phyloP scores from a whole-genome alignment of 2,113 vertebrate species.

The Riparia riparia region DNA sequence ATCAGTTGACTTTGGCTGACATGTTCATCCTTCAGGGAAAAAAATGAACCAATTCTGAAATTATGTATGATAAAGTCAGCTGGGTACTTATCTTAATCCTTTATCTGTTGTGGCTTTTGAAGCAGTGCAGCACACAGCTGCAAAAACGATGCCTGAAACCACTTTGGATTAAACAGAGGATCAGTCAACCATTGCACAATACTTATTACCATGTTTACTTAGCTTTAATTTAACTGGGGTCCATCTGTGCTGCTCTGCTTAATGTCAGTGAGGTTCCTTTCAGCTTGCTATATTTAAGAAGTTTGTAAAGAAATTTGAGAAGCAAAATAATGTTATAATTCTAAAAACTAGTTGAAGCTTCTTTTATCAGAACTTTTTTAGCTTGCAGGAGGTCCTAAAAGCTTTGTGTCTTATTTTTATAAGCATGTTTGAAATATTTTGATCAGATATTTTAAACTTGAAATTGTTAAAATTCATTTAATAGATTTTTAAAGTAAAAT shows the following conservation, averaged over 20 bases:
- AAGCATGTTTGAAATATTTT: constrained; percentile 81
- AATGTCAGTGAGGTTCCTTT: constrained; percentile 62
- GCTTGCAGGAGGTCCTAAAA: constrained; percentile 64
- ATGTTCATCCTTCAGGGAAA: constrained; percentile 29
- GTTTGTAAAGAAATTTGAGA: constrained; percentile 68
- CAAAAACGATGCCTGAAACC: constrained; percentile 49
- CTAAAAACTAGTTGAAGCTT: constrained; percentile 59
- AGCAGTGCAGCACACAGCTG: constrained; percentile 52
- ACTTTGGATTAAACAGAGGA: constrained; percentile 62
- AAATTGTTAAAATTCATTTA: constrained; percentile 77
- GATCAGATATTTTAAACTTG: constrained; percentile 81
- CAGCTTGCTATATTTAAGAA: constrained; percentile 67
- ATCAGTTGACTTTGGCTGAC: constrained; percentile 54
- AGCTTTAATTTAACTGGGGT: constrained; percentile 69
- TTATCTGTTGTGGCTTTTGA: constrained; percentile 43
- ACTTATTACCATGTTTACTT: constrained; percentile 67
- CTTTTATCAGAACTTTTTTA: constrained; percentile 65
- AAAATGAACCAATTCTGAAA: constrained; percentile 40
- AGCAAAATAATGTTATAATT: constrained; percentile 65
- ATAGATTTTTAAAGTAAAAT: constrained; percentile 79
- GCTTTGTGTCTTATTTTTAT: constrained; percentile 81
- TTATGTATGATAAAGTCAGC: constrained; percentile 27
- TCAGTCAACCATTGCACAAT: constrained; percentile 64
- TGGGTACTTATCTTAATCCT: constrained; percentile 50
- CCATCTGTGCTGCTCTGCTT: constrained; percentile 63